Base-by-base conservation (phyloP, 2,113 vertebrate genomes). In the Nannospalax galili region DNA sequence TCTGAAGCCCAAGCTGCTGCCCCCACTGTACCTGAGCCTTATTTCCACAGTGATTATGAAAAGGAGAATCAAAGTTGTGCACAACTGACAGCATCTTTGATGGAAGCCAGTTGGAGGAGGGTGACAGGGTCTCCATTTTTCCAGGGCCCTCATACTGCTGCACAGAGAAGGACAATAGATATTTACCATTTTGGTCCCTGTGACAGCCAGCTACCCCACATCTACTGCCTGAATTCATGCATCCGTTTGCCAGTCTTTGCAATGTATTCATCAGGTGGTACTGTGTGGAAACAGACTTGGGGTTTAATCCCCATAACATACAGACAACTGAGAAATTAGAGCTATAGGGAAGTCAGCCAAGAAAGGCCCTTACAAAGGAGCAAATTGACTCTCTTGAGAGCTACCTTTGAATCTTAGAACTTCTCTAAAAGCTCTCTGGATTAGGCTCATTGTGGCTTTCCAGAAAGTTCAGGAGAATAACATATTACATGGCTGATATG, bases 41-140 rank as follows among this genome's bases (percentile, higher is more conserved):
- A 48, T 73, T 92, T 70, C 69, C 86, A 87, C 19, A 70, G 74
- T 62, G 64, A 58, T 62, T 15, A 56, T 14, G 37, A 65, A 80
- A 11, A 65, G n/a, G 19, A 82, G 40, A 78, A 4, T 40, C 74
- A 92, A 88, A 92, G 95, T 92, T 97, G 91, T 79, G 70, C 94
- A 65, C 0, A 87, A 95, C 91, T 94, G 96, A 94, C 24, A 72
- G 48, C 28, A 79, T 35, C 92, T 92, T 91, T 93, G 35, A 64
- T 7, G 0, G 60, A 80, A 58, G 35, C 45, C 84, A 0, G 0
- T 42, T 52, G 0, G 0, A 69, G 64, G 42, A 69, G 72, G 48
- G 88, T 4, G 19, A 58, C 45, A 28, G 56, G 74, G 1, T n/a
- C 65, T 52, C 40, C 16, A 1, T 64, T 84, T 78, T 64, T 74